These are phyloP conservation scores for Ivindomyrus marchei DNA, from an alignment of 2,113 vertebrate species.

Conservation along the genomic window DNA sequence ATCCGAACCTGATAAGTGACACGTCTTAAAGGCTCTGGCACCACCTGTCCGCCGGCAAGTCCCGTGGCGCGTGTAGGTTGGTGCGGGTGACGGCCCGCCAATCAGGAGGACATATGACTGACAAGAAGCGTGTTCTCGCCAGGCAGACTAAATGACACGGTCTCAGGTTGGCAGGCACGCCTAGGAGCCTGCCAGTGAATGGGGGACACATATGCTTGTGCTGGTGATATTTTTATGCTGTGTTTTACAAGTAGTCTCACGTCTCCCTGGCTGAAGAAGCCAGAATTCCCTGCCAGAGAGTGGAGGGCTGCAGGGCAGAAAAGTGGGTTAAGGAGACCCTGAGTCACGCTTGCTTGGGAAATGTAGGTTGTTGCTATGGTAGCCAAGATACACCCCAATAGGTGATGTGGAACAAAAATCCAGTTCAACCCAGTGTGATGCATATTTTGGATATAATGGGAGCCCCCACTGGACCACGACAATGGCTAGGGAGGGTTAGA, in stretches of 20 bases:
- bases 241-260: background rate
- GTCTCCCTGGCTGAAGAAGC: background rate
- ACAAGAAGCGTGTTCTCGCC: background rate
- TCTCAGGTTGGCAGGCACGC: background rate
- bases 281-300: background rate
- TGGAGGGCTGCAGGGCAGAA: background rate
- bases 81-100: background rate
- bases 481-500: background rate
- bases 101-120: background rate
- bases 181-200: background rate
- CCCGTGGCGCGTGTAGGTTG: background rate
- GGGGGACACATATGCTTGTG: background rate
- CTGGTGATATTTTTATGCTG: background rate
- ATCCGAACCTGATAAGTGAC: background rate
- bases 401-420: background rate
- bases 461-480: background rate
- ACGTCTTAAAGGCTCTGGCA: background rate
- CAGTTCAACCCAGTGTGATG: background rate
- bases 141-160: background rate
- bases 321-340: background rate
- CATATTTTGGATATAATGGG: background rate
- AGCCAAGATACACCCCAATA: background rate
- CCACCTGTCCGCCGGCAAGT: background rate
- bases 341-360: background rate
- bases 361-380: constrained; percentile 17